Conservation (phyloP, 2,888 invertebrate genomes). For the Microdon myrmicae region DNA sequence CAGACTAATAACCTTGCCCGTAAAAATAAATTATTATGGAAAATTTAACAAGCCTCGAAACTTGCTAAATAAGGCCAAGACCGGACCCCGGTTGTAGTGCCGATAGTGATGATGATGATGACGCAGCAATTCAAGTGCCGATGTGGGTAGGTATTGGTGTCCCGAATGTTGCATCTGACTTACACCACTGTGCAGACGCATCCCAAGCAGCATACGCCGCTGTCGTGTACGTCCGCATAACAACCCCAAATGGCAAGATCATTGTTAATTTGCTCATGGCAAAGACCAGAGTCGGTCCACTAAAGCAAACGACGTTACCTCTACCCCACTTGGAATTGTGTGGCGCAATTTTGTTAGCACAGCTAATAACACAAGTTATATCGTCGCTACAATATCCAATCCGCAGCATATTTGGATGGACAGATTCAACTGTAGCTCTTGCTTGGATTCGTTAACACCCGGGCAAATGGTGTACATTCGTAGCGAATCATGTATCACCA, state of each 20-base stretch:
- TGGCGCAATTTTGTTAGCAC: not conserved
- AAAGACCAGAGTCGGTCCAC: constrained; percentile 5
- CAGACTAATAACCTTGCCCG: too few relatives aligned
- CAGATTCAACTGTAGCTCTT: constrained; percentile 13
- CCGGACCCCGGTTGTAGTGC: too few relatives aligned
- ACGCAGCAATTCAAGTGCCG: too few relatives aligned
- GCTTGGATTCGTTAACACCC: constrained; percentile 26
- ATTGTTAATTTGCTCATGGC: too few relatives aligned
- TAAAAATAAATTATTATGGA: too few relatives aligned
- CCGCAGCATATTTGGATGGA: constrained; percentile 17
- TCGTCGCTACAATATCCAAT: too few relatives aligned
- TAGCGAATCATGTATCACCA: too few relatives aligned
- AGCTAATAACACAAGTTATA: too few relatives aligned
- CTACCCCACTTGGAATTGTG: constrained; percentile 7
- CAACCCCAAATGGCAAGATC: too few relatives aligned
- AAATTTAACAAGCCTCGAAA: too few relatives aligned
- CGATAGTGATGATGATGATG: too few relatives aligned
- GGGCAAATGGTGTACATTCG: constrained; percentile 2
- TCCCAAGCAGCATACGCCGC: constrained; percentile 11
- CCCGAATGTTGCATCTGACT: constrained; percentile 1
- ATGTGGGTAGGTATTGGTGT: constrained; percentile 13
- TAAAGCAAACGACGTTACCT: constrained; percentile 3
- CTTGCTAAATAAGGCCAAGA: too few relatives aligned
- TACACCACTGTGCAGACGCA: constrained; percentile 12
- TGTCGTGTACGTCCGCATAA: constrained; percentile 2